Conservation (phyloP, 2,888 invertebrate species). For the Cotesia congregata region DNA sequence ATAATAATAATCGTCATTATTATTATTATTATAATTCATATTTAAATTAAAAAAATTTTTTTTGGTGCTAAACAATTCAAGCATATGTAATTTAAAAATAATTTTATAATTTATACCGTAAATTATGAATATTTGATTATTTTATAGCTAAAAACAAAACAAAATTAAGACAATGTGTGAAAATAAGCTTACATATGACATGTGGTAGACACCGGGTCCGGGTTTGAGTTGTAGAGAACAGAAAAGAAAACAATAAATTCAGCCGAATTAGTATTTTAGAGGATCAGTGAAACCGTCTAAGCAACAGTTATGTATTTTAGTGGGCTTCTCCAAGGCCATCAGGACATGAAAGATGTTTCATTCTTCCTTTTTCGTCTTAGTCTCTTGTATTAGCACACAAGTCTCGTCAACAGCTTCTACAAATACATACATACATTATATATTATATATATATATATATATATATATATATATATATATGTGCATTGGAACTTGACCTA, state of each 20-base stretch:
- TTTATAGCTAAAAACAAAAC: conserved; percentile 3
- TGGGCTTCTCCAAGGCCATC: conserved; percentile 34
- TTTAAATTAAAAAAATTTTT: too few species aligned
- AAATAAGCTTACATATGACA: neutral
- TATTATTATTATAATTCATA: too few species aligned
- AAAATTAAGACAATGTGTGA: neutral
- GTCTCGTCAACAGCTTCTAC: neutral
- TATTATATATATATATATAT: neutral
- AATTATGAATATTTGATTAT: too few species aligned
- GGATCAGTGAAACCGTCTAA: conserved; percentile 23
- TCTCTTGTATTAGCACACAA: too few species aligned
- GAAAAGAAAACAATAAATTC: conserved; percentile 16
- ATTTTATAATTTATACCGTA: too few species aligned
- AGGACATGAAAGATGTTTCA: conserved; percentile 27
- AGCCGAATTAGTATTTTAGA: conserved; percentile 19
- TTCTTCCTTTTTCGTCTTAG: neutral
- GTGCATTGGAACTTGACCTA: conserved; percentile 29
- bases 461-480: neutral
- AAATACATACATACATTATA: neutral
- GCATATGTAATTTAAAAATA: too few species aligned
- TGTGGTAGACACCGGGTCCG: neutral
- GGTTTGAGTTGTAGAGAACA: conserved; percentile 8
- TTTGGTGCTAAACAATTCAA: too few species aligned
- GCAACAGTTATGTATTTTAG: conserved; percentile 28
- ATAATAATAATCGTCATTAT: too few species aligned